Percentiles rank a stretch among this genome's conserved stretches.
Conservation (phyloP, 2,888 invertebrate species). For the Pristionchus entomophagus region DNA sequence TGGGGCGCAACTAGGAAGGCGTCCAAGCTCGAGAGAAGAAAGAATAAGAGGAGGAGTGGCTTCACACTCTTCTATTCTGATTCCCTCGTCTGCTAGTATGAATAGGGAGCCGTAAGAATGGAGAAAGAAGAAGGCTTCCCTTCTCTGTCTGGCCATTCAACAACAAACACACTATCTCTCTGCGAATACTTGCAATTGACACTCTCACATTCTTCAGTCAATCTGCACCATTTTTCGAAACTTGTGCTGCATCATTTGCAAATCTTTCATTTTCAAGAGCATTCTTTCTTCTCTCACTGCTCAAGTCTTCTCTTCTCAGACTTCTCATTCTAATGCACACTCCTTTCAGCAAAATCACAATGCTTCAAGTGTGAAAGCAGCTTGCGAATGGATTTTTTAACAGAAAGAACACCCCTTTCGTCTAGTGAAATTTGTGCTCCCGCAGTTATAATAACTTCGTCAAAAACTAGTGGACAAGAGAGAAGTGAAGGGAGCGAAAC, state of each 20-base stretch:
- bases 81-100: slow-evolving; percentile 28
- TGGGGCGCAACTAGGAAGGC: background rate
- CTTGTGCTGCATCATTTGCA: no score
- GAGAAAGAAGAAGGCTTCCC: background rate
- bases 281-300: background rate
- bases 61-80: slow-evolving; percentile 39
- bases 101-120: slow-evolving; percentile 27
- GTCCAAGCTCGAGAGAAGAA: background rate
- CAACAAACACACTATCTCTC: background rate
- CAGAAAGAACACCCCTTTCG: background rate
- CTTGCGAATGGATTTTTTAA: background rate
- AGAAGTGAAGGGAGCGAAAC: slow-evolving; percentile 3
- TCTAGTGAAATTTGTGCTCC: background rate
- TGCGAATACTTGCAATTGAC: background rate
- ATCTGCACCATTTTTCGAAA: background rate
- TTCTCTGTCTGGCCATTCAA: background rate
- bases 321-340: background rate
- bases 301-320: background rate
- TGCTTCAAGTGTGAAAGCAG: background rate
- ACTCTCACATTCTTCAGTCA: background rate
- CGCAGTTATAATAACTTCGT: background rate
- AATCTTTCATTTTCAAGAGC: background rate
- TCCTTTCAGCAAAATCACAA: background rate
- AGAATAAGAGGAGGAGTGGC: background rate
- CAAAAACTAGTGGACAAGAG: background rate